Percentiles rank a stretch among this genome's conserved stretches.
phyloP scores from a whole-genome alignment of 2,113 vertebrate species.

The Saiga tatarica region DNA sequence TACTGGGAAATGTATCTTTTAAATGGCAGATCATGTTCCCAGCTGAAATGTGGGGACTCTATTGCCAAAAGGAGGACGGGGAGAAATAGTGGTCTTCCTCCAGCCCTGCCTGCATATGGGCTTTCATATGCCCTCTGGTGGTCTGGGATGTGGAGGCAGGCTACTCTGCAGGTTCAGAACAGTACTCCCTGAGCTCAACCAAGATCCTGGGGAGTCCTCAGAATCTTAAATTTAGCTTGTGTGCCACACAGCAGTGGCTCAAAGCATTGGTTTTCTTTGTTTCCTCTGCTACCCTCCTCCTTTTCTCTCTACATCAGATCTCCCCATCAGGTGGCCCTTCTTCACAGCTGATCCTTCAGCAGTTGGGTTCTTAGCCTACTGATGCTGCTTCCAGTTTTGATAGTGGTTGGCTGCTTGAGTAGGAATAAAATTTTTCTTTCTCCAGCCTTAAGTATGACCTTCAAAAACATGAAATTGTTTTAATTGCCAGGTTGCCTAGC shows the following conservation, averaged over 20 bases:
- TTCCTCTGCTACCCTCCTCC: too few species aligned
- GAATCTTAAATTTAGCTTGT: background rate
- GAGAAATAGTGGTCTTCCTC: background rate
- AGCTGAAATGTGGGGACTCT: background rate
- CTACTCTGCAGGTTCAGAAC: background rate
- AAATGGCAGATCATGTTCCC: background rate
- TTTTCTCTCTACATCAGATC: background rate
- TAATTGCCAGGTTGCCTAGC: conserved; percentile 18
- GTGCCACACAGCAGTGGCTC: background rate
- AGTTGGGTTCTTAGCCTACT: background rate
- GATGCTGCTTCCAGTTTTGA: background rate
- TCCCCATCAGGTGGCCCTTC: background rate
- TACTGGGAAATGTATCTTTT: background rate
- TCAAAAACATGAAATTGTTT: conserved; percentile 52
- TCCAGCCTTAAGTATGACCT: conserved; percentile 14
- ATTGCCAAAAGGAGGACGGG: background rate
- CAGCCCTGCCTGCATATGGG: background rate
- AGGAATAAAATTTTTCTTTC: background rate
- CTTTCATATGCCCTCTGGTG: background rate
- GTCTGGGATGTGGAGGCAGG: background rate
- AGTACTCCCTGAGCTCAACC: background rate
- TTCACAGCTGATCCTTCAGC: background rate
- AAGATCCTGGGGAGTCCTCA: background rate
- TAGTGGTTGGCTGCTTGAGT: background rate
- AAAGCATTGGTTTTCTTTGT: background rate